Base-by-base conservation (phyloP, 2,113 vertebrate species). In the Abramis brama region DNA sequence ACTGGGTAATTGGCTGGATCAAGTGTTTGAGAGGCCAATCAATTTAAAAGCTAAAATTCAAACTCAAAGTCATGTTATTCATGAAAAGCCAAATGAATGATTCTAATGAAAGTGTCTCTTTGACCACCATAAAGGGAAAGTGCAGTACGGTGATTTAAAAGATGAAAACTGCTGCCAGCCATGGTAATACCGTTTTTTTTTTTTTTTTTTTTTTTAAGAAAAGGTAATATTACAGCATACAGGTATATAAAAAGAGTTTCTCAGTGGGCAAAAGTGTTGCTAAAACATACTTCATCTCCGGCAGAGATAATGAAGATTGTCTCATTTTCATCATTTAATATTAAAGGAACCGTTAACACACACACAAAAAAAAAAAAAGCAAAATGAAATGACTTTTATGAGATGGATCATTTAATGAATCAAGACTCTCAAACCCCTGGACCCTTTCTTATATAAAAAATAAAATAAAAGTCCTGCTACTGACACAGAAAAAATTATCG, bases 51-150 rank as follows among this genome's bases (percentile, higher is more conserved):
- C 77, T 73, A 30, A 80, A 57, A 43, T 45, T 45, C 73, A 68
- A 84, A 81, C 74, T 64, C 17, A 27, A 80, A 57, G 73, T 39
- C 75, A 60, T 60, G 33, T 85, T 75, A 83, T 88, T 87, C 78
- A 87, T 36, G 47, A 87, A 78, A 27, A 79, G 27, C 30, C 79
- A 79, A 59, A 87, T 79, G 17, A 52, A 81, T 4, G 5, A 84
- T 68, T 47, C 79, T 83, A 85, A 88, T 90, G 73, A 85, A 84
- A 73, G 27, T 2, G 55, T 80, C 55, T 85, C 78, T 74, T 47
- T 82, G 66, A 87, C 89, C 79, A 83, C 57, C 71, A 74, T n/a
- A 59, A 30, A 79, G 47, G 23, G n/a, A 64, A 84, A n/a, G n/a
- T 15, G 30, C 52, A 15, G 39, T 7, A 21, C 0, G 9, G 19